A percentile compares a stretch with the other conserved stretches of the same genome.
These are phyloP conservation scores for Oncorhynchus masou DNA, from an alignment of 2,113 vertebrate genomes.

Conservation along the genomic window DNA sequence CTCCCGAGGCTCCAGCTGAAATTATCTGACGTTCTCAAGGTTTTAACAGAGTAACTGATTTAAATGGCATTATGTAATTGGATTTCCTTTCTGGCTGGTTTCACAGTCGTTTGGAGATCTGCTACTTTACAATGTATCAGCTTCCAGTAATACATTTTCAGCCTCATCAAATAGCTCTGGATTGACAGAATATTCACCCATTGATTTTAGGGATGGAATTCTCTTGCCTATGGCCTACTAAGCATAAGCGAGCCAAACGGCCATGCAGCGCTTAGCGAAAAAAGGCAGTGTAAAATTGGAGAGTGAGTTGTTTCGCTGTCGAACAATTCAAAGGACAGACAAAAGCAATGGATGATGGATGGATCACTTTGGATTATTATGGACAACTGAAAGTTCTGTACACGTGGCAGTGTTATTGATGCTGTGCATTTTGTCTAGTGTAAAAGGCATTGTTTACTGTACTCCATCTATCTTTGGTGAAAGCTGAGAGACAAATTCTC, in stretches of 20 bases:
- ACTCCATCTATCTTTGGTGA: slow-evolving; percentile 6
- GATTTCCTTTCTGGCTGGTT: slow-evolving; percentile 42
- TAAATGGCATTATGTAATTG: slow-evolving; percentile 43
- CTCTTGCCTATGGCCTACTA: slow-evolving; percentile 10
- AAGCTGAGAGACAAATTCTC: neutral
- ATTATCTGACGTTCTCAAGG: slow-evolving; percentile 24
- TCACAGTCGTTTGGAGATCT: slow-evolving; percentile 22
- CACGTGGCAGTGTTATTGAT: neutral
- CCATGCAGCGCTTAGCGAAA: neutral
- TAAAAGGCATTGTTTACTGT: slow-evolving; percentile 1
- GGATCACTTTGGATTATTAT: slow-evolving; percentile 14
- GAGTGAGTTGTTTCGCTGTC: slow-evolving; percentile 19
- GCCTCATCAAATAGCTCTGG: slow-evolving; percentile 27
- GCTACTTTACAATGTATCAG: slow-evolving; percentile 3
- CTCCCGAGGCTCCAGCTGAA: slow-evolving; percentile 6
- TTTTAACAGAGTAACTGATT: slow-evolving; percentile 41
- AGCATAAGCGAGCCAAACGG: slow-evolving; percentile 6
- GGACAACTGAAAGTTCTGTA: neutral
- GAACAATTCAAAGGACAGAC: slow-evolving; percentile 19
- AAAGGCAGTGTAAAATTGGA: neutral
- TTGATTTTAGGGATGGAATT: slow-evolving; percentile 14
- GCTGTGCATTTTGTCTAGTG: neutral
- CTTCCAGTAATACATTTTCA: slow-evolving; percentile 32
- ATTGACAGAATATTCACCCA: slow-evolving; percentile 22
- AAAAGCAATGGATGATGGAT: slow-evolving; percentile 17